Percentiles rank a stretch among this genome's conserved stretches.
These are phyloP conservation scores for Ptilorrhoa leucosticta DNA, from an alignment of 2,113 vertebrate genomes.

Conservation along the genomic window DNA sequence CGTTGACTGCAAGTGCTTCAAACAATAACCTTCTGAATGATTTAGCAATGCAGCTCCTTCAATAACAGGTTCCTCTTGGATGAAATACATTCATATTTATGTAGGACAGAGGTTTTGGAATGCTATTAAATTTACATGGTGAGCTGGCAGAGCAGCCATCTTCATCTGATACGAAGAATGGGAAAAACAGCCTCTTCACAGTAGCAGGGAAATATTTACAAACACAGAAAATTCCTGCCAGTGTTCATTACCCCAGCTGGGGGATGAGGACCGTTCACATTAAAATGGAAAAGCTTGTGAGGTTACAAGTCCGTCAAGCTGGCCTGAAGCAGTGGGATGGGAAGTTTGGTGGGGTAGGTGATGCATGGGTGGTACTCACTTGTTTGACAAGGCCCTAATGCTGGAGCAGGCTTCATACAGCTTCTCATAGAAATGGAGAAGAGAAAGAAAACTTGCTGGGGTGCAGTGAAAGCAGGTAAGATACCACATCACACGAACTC, in stretches of 20 bases:
- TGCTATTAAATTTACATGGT: conserved; percentile 49
- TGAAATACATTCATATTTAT: conserved; percentile 21
- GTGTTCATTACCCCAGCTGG: neutral
- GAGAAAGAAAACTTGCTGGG: neutral
- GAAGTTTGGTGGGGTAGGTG: neutral
- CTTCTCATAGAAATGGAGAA: neutral
- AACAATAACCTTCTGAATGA: conserved; percentile 36
- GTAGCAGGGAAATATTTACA: neutral
- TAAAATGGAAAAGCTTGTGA: neutral
- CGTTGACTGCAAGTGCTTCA: neutral
- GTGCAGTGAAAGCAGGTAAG: neutral
- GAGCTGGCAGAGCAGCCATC: conserved; percentile 4
- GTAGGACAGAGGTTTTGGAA: conserved; percentile 23
- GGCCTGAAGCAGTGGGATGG: neutral
- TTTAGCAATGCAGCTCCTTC: conserved; percentile 20
- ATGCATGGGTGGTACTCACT: neutral
- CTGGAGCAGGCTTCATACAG: neutral
- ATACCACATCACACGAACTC: neutral
- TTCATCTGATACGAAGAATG: neutral
- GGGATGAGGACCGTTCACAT: neutral
- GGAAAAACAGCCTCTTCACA: neutral
- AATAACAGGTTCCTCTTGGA: neutral
- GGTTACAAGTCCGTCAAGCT: neutral
- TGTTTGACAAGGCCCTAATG: neutral
- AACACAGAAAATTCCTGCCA: neutral